Evolutionary conservation across 1,140 invertebrate genomes (phyloP), one percentile per base, ranked within the genome.

Genomic region (Lucilia cuprina): DNA sequence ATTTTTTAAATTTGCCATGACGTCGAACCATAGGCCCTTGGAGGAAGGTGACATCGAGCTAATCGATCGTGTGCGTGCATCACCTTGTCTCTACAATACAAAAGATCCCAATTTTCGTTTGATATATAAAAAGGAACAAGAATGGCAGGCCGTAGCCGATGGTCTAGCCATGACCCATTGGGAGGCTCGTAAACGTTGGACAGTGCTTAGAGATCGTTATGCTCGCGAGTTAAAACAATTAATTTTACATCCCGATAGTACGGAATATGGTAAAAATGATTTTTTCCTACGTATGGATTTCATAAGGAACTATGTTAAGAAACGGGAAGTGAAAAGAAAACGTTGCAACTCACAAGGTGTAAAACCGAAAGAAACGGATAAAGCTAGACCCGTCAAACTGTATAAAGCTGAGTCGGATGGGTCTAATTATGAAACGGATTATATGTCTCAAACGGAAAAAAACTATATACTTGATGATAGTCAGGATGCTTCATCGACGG

Each of bases 211-310:
- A 2, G 89, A 90, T 75, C 88, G 89, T 0, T 90, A 90, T 70
- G 88, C 88, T 0, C 86, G 89, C 0, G 89, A 90, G 55, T 83
- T 90, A 0, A 89, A 89, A 25, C 88, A 90, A 75, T 85, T 88
- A 84, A 86, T 88, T 0, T 70, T 89, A 35, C 87, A 90, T 85
- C 89, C 89, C 10, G 74, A 80, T 13, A 78, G 86, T 0, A 86
- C 86, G 0, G 89, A 90, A 17, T 90, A 87, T 47, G 89, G 86
- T 0, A 86, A 86, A 74, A 90, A 87, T 84, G 88, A 89, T 13
- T 90, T 90, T 19, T 90, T 90, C 19, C 49, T 87, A 8, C 86
- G 88, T 84, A 90, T 90, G 89, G 89, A 90, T 50, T 90, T 90
- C 60, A 77, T 90, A 65, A 84, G 89, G 5, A 85, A 86, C n/a